These are phyloP conservation scores for Mormoops blainvillei DNA, from an alignment of 2,113 vertebrate species.

Conservation along the genomic window DNA sequence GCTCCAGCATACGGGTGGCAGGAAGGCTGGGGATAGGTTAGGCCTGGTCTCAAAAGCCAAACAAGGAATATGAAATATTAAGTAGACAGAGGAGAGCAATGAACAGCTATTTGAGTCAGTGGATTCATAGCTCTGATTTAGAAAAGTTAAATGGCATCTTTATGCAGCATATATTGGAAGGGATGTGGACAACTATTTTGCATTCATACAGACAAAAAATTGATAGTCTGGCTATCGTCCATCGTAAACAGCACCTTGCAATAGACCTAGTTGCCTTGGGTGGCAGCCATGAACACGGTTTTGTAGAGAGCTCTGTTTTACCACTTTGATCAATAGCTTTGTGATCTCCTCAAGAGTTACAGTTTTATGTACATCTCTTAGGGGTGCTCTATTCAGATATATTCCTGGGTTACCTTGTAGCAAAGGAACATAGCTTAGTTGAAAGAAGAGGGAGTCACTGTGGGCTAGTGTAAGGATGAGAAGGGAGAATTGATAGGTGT, in stretches of 20 bases:
- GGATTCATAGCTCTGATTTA: neutral
- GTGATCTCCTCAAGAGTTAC: neutral
- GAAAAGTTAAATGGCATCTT: neutral
- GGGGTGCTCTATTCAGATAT: neutral
- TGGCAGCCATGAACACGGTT: neutral
- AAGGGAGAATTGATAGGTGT: neutral
- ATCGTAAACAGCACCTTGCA: neutral
- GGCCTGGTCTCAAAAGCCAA: neutral
- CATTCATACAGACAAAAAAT: neutral
- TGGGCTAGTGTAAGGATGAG: neutral
- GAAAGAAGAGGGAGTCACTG: neutral
- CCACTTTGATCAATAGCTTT: neutral
- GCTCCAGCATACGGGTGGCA: neutral
- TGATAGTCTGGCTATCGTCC: neutral
- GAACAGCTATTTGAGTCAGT: neutral
- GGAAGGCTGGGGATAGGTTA: neutral
- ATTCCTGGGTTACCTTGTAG: neutral
- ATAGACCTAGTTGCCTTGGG: neutral
- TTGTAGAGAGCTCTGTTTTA: neutral
- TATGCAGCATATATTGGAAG: neutral
- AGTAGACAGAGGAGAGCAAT: neutral
- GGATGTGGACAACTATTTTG: neutral
- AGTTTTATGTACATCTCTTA: neutral
- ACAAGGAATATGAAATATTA: neutral
- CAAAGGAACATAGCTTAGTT: neutral